These are phyloP conservation scores for Plutomurus gul DNA, from an alignment of 1,140 invertebrate species.

Conservation along the genomic window DNA sequence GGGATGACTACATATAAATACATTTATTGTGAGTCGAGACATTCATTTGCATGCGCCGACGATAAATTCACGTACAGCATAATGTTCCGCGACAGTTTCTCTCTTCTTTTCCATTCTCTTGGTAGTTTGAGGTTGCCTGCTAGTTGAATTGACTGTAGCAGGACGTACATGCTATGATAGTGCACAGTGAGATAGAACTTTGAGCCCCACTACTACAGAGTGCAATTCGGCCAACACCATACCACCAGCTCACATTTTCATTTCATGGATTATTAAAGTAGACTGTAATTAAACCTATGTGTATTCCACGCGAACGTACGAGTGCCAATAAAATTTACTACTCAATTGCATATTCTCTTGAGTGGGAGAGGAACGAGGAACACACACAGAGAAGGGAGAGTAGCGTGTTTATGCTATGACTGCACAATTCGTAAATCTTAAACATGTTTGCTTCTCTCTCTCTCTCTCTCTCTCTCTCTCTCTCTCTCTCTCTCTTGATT, in stretches of 20 bases:
- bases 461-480: no score
- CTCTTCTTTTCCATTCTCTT: background rate
- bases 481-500: no score
- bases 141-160: no score
- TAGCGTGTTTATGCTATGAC: no score
- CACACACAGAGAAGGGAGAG: no score
- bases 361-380: background rate
- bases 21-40: background rate
- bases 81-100: slow-evolving; percentile 16
- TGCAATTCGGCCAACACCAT: background rate
- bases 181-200: background rate
- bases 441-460: no score
- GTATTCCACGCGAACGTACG: background rate
- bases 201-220: background rate
- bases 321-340: slow-evolving; percentile 14
- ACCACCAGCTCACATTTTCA: background rate
- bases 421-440: no score
- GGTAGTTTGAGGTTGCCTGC: no score
- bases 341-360: background rate
- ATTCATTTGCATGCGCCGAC: slow-evolving; percentile 2
- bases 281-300: background rate
- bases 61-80: slow-evolving; percentile 16
- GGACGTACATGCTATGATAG: background rate
- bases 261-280: background rate
- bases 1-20: background rate